A percentile compares a stretch with the other conserved stretches of the same genome.
Conservation (phyloP, 92 coral and sea anemone genomes). For the Epizoanthus rinbou region DNA sequence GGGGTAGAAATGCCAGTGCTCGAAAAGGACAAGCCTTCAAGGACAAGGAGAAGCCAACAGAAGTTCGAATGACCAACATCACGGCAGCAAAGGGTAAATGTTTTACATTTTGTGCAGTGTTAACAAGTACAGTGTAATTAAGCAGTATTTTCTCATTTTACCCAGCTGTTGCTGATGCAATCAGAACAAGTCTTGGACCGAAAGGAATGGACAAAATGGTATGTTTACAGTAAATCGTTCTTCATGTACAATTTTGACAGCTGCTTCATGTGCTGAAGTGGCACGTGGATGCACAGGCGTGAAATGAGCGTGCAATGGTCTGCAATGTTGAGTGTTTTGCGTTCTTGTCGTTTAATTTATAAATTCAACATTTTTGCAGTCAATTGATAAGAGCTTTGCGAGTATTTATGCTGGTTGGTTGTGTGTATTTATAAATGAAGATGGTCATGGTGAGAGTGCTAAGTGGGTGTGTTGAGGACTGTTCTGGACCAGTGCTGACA, state of each 20-base stretch:
- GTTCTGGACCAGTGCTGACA: no score
- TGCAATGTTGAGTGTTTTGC: background rate
- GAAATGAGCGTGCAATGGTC: background rate
- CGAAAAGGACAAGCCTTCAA: slow-evolving; percentile 83
- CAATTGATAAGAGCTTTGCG: background rate
- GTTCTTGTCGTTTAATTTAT: background rate
- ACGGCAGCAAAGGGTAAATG: slow-evolving; percentile 92
- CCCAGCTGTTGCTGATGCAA: slow-evolving; percentile 94
- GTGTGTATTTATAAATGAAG: no score
- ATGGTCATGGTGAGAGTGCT: no score
- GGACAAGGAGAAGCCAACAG: slow-evolving; percentile 94
- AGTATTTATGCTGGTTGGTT: background rate
- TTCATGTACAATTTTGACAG: slow-evolving; percentile 29
- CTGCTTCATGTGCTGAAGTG: slow-evolving; percentile 19
- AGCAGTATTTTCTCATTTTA: slow-evolving; percentile 1
- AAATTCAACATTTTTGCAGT: background rate
- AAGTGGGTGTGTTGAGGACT: no score
- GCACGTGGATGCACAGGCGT: slow-evolving; percentile 14
- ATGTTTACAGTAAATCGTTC: slow-evolving; percentile 33
- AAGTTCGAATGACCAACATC: slow-evolving; percentile 93
- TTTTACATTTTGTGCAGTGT: background rate
- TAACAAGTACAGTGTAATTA: background rate
- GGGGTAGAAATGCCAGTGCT: slow-evolving; percentile 26
- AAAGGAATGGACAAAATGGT: slow-evolving; percentile 99
- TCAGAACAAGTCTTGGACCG: slow-evolving; percentile 97